Percentiles rank a stretch among this genome's conserved stretches.
phyloP scores from a whole-genome alignment of 2,888 invertebrate genomes.

The Morinoia aosen region DNA sequence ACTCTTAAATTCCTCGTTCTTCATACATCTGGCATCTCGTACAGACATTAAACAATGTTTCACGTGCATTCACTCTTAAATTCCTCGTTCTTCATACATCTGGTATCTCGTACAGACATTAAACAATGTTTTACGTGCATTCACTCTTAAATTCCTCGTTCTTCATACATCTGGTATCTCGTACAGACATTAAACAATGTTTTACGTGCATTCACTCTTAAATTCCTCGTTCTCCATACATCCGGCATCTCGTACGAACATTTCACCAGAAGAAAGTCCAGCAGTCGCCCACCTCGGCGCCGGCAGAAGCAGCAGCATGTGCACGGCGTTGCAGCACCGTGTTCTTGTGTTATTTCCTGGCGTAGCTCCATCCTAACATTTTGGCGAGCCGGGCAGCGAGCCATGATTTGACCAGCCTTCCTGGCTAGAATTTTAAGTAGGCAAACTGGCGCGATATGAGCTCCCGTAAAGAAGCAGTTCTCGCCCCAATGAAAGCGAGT shows the following conservation, averaged over 20 bases:
- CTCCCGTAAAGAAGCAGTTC: constrained; percentile 30
- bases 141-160: background rate
- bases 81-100: no score
- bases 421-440: constrained; percentile 34
- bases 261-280: background rate
- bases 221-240: no score
- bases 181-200: no score
- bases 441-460: constrained; percentile 10
- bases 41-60: no score
- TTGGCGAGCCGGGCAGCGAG: constrained; percentile 24
- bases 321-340: background rate
- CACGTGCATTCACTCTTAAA: no score
- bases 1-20: no score
- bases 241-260: background rate
- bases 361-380: constrained; percentile 15
- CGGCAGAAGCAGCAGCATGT: background rate
- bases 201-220: no score
- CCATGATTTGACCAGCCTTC: constrained; percentile 47
- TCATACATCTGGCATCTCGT: no score
- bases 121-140: background rate
- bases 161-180: background rate
- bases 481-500: constrained; percentile 13
- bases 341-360: constrained; percentile 1
- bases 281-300: background rate
- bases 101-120: background rate